Base-by-base conservation (phyloP, 2,797 vertebrate genomes). In the Xenops minutus region DNA sequence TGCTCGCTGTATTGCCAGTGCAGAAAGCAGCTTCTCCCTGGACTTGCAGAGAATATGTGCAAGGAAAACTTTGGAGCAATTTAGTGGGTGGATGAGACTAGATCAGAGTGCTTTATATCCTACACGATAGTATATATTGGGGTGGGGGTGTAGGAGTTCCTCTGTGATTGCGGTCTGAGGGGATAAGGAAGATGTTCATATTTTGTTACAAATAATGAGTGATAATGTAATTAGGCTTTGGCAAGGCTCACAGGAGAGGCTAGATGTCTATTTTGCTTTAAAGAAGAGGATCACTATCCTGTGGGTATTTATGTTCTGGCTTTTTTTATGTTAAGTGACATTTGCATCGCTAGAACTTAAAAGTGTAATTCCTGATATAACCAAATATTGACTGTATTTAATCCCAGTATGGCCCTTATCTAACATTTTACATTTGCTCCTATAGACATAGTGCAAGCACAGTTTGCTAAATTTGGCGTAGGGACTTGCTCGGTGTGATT, bases 31-130 rank as follows among this genome's bases (percentile, higher is more conserved):
- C 96, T 91, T 67, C 84, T 67, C 74, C 93, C 94, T 81, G 95
- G 95, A 96, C 96, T 93, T 93, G 52, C 90, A 86, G 96, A 89
- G 96, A 84, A 91, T 96, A 49, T 34, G 93, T 95, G 92, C 96
- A 78, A 52, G 88, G 85, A 76, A 41, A 89, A 93, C 88, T 95
- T 93, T 37, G 41, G 55, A 41, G 68, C 69, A 32, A 32, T 88
- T 66, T 10, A 39, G 66, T 49, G 79, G 71, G 92, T 75, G 93
- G 82, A 27, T 62, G 75, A 73, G 75, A 13, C 26, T 10, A 9
- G 59, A 16, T 12, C 20, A 19, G 68, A 18, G 72, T 18, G 14
- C 26, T 76, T 55, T 16, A 3, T 32, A 5, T 26, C 37, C 64
- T 7, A 1, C 74, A 9, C 0, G 0, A 8, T 0, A 4, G 64